Evolutionary conservation across 2,113 vertebrate species (phyloP).

Genomic region (Bettongia penicillata): DNA sequence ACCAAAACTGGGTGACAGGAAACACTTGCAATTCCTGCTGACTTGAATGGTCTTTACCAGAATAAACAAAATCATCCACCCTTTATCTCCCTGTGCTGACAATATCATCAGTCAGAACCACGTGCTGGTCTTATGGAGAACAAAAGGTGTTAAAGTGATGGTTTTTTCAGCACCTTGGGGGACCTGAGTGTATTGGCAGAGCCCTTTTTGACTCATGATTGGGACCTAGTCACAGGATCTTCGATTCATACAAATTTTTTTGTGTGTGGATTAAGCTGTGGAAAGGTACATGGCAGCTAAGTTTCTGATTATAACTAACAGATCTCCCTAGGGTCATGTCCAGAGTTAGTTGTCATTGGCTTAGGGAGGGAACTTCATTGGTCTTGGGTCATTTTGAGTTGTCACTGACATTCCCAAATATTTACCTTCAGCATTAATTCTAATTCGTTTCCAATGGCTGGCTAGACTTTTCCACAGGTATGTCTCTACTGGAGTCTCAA

Average conservation of each 20-base stretch:
- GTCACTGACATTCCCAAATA: background rate
- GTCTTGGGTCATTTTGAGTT: background rate
- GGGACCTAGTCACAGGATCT: background rate
- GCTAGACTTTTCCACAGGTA: background rate
- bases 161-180: background rate
- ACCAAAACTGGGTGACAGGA: slow-evolving; percentile 34
- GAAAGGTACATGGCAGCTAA: background rate
- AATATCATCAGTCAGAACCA: background rate
- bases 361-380: background rate
- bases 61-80: slow-evolving; percentile 25
- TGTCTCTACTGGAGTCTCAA: background rate
- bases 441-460: background rate
- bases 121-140: background rate
- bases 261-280: background rate
- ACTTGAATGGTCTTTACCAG: background rate
- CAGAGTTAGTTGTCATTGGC: background rate
- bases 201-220: background rate
- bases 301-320: background rate
- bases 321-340: background rate
- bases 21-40: slow-evolving; percentile 3
- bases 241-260: slow-evolving; percentile 11
- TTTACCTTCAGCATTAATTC: background rate
- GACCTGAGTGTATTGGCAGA: background rate
- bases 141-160: background rate
- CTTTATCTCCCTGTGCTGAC: background rate